Conservation (phyloP, 2,797 vertebrate genomes). For the Thripadectes ignobilis region DNA sequence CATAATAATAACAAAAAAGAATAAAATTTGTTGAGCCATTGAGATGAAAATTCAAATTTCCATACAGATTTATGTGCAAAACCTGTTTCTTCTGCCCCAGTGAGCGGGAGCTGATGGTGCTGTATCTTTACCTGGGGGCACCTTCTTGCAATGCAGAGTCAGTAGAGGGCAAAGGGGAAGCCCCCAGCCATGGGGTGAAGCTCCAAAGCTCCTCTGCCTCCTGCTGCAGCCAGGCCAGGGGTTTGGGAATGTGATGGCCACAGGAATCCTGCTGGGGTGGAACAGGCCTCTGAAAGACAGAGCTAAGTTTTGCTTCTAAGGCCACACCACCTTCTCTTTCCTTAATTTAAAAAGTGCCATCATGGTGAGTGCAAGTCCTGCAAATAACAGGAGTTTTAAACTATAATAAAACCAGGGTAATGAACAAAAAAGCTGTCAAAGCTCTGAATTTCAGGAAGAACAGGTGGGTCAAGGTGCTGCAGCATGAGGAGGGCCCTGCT, state of each 20-base stretch:
- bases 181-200: neutral
- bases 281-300: neutral
- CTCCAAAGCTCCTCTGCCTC: neutral
- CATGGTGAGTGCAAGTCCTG: neutral
- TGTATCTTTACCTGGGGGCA: neutral
- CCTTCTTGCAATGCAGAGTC: neutral
- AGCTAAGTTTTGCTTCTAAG: neutral
- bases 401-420: neutral
- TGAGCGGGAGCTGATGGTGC: neutral
- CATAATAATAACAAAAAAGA: neutral
- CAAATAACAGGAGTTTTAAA: neutral
- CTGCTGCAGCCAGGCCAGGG: neutral
- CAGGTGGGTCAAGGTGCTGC: neutral
- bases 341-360: neutral
- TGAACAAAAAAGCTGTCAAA: accelerated
- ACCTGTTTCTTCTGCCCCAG: neutral
- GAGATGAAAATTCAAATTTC: slow-evolving; percentile 4
- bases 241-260: neutral
- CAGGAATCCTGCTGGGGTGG: neutral
- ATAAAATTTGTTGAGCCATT: neutral
- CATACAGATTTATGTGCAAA: neutral
- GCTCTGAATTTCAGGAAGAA: neutral
- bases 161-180: neutral
- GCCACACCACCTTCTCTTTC: accelerated
- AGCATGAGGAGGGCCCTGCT: neutral